Conservation (phyloP, 2,113 vertebrate genomes). For the Aegotheles bennettii region DNA sequence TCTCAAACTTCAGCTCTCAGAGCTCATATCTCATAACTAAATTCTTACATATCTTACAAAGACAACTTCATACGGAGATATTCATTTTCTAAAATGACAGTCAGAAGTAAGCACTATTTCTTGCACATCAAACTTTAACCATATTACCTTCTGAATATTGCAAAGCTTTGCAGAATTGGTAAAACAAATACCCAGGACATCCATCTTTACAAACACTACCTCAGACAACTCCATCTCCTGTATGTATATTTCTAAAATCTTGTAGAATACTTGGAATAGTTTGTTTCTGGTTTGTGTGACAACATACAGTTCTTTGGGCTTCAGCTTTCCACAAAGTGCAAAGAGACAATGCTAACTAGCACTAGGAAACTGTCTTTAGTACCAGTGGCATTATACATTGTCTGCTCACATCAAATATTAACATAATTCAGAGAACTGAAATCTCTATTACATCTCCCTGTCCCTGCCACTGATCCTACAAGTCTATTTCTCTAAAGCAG, state of each 20-base stretch:
- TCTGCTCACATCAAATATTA: not conserved
- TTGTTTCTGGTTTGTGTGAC: not conserved
- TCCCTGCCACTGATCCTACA: not conserved
- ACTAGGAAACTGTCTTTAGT: not conserved
- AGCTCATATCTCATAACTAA: not conserved
- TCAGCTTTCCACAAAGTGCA: not conserved
- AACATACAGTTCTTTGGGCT: not conserved
- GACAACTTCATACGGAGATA: not conserved
- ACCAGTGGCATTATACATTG: not conserved
- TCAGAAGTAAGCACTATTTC: not conserved
- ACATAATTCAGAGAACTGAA: not conserved
- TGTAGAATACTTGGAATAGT: not conserved
- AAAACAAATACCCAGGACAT: rapidly evolving
- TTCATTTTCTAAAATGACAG: not conserved
- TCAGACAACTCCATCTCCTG: not conserved
- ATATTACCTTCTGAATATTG: not conserved
- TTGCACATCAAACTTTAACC: not conserved
- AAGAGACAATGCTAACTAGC: not conserved
- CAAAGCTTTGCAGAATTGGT: not conserved
- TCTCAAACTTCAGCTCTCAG: not conserved
- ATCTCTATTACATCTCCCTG: not conserved
- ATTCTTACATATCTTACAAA: not conserved
- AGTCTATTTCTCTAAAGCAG: not conserved
- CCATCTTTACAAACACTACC: not conserved
- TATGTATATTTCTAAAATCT: not conserved